phyloP scores from a whole-genome alignment of 2,797 vertebrate genomes.

The Anas bernieri region DNA sequence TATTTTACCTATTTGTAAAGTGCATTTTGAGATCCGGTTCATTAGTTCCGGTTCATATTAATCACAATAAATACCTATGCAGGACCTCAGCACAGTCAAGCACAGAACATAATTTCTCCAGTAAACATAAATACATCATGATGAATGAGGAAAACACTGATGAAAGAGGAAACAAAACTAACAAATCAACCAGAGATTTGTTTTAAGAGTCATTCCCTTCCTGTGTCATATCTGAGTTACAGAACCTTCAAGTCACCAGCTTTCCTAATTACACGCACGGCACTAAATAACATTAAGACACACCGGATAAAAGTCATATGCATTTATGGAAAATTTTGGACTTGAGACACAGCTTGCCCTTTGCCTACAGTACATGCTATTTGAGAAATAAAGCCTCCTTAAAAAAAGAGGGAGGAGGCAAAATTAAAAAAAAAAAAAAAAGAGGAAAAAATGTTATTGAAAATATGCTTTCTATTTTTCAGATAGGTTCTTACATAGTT shows the following conservation, averaged over 20 bases:
- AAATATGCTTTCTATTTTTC: constrained; percentile 9
- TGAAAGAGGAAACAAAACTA: not conserved
- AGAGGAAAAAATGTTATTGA: not conserved
- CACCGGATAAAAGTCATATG: not conserved
- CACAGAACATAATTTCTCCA: not conserved
- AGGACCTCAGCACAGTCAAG: not conserved
- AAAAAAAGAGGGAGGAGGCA: not conserved
- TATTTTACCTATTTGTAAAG: not conserved
- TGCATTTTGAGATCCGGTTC: not conserved
- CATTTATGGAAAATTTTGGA: not conserved
- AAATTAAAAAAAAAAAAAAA: not conserved
- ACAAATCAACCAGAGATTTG: not conserved
- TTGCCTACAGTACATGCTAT: fast-evolving
- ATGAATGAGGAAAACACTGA: not conserved
- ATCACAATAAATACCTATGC: fast-evolving
- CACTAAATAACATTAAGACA: not conserved
- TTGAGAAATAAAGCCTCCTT: not conserved
- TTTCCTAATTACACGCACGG: not conserved
- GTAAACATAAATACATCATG: not conserved
- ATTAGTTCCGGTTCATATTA: not conserved
- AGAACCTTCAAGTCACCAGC: not conserved
- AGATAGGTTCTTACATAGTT: not conserved
- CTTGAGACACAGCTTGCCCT: not conserved
- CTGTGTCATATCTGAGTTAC: not conserved
- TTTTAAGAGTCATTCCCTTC: not conserved